A percentile compares a stretch with the other conserved stretches of the same genome.
These are phyloP conservation scores for Drosophila gunungcola DNA, from an alignment of 1,140 invertebrate genomes.

Conservation along the genomic window DNA sequence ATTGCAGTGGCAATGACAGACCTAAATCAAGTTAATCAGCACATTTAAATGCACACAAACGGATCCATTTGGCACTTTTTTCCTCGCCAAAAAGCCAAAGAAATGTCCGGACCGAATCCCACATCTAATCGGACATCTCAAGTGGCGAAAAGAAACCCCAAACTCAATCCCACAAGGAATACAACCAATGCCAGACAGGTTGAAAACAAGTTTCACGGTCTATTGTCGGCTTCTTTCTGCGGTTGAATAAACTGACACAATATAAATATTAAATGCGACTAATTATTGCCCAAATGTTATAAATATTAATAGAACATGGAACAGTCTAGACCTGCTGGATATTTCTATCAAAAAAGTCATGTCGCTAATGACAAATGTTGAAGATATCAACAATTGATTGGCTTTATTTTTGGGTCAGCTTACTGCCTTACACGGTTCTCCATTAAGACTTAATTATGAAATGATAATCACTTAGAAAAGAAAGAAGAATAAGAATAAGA, in stretches of 20 bases:
- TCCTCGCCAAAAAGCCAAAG: slow-evolving; percentile 13
- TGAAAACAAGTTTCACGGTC: slow-evolving; percentile 20
- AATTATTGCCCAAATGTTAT: slow-evolving; percentile 31
- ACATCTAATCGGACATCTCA: slow-evolving; percentile 32
- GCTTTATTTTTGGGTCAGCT: background rate
- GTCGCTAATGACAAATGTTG: slow-evolving; percentile 19
- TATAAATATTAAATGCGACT: slow-evolving; percentile 33
- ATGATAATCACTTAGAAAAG: slow-evolving; percentile 14
- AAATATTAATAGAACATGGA: slow-evolving; percentile 37
- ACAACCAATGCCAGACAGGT: slow-evolving; percentile 8
- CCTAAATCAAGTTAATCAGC: slow-evolving; percentile 69
- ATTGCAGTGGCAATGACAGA: slow-evolving; percentile 21
- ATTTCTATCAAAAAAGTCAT: slow-evolving; percentile 9
- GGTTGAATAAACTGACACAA: slow-evolving; percentile 6
- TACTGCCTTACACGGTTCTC: background rate
- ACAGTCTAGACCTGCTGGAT: slow-evolving; percentile 25
- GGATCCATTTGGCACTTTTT: slow-evolving; percentile 25
- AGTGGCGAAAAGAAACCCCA: background rate
- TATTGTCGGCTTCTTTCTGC: slow-evolving; percentile 7
- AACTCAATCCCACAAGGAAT: slow-evolving; percentile 7
- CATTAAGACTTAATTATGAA: slow-evolving; percentile 16
- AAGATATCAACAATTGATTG: slow-evolving; percentile 11
- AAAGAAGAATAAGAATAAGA: background rate
- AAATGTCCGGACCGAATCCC: slow-evolving; percentile 1
- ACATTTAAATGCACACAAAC: slow-evolving; percentile 57